Percentiles rank a stretch among this genome's conserved stretches.
Evolutionary conservation across 2,888 invertebrate species (phyloP).

Genomic region (Salticus scenicus): DNA sequence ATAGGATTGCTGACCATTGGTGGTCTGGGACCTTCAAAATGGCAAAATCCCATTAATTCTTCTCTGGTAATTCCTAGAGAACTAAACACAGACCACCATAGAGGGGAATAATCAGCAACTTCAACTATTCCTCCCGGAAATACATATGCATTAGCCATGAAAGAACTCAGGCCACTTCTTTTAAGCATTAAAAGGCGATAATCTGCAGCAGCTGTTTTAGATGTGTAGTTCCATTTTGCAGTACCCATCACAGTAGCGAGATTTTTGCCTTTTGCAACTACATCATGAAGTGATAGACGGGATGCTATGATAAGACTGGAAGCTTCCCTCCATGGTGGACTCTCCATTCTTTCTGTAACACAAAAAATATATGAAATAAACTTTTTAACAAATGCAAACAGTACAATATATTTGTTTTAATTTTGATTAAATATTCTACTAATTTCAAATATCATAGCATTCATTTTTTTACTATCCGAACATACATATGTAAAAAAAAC

Average conservation of each 20-base stretch:
- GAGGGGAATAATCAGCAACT: slow-evolving; percentile 81
- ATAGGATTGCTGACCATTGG: slow-evolving; percentile 70
- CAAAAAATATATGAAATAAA: no score
- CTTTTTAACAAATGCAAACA: no score
- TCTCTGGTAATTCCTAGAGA: slow-evolving; percentile 70
- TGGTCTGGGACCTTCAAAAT: slow-evolving; percentile 71
- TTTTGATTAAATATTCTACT: no score
- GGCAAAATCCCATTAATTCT: slow-evolving; percentile 55
- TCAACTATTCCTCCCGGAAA: slow-evolving; percentile 91
- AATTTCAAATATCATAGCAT: no score
- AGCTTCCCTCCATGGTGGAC: slow-evolving; percentile 72
- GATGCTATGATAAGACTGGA: slow-evolving; percentile 72
- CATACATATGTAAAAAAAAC: no score
- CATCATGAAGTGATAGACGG: slow-evolving; percentile 67
- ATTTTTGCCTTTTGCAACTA: slow-evolving; percentile 70
- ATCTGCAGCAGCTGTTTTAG: slow-evolving; percentile 65
- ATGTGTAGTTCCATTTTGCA: slow-evolving; percentile 46
- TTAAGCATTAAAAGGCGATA: slow-evolving; percentile 77
- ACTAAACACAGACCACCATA: slow-evolving; percentile 83
- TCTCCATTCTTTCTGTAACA: slow-evolving; percentile 44
- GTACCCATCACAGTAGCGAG: slow-evolving; percentile 55
- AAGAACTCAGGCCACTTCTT: slow-evolving; percentile 82
- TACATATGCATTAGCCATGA: slow-evolving; percentile 86
- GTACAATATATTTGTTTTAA: no score
- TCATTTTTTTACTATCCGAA: no score